A percentile compares a stretch with the other conserved stretches of the same genome.
These are phyloP conservation scores for Danionella dracula DNA, from an alignment of 2,797 vertebrate genomes.

Conservation along the genomic window DNA sequence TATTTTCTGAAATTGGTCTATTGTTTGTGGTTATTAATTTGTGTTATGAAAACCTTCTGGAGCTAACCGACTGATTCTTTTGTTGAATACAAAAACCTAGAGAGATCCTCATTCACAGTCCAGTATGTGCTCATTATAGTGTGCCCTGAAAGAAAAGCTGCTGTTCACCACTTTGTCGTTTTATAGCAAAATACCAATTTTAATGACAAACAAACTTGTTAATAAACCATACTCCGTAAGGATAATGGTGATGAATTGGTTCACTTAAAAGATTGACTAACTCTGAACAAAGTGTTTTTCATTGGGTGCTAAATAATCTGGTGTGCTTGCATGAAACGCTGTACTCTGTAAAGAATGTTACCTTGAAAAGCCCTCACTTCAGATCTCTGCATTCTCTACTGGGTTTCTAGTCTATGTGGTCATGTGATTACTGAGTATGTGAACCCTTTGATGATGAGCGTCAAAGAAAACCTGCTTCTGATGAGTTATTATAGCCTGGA, in stretches of 20 bases:
- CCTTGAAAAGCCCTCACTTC: not conserved
- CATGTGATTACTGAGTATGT: not conserved
- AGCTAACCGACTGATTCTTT: no score
- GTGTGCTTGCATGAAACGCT: not conserved
- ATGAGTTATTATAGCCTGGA: no score
- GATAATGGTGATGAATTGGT: no score
- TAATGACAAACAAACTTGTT: not conserved
- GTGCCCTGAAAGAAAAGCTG: not conserved
- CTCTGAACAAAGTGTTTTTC: not conserved
- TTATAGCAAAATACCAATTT: slow-evolving; percentile 18
- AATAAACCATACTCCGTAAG: no score
- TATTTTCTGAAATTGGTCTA: no score
- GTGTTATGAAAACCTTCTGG: no score
- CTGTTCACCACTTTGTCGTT: slow-evolving; percentile 2
- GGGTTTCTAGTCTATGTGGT: not conserved
- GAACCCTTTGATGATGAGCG: not conserved
- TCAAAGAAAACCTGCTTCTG: not conserved
- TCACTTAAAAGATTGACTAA: not conserved
- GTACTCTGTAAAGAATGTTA: not conserved
- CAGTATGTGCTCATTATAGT: not conserved
- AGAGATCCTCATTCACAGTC: no score
- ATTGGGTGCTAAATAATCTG: slow-evolving; percentile 10
- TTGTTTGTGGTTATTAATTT: no score
- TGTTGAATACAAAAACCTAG: no score
- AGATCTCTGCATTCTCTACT: not conserved